Conservation (phyloP, 1,140 invertebrate genomes). For the Caenorhabditis inopinata region DNA sequence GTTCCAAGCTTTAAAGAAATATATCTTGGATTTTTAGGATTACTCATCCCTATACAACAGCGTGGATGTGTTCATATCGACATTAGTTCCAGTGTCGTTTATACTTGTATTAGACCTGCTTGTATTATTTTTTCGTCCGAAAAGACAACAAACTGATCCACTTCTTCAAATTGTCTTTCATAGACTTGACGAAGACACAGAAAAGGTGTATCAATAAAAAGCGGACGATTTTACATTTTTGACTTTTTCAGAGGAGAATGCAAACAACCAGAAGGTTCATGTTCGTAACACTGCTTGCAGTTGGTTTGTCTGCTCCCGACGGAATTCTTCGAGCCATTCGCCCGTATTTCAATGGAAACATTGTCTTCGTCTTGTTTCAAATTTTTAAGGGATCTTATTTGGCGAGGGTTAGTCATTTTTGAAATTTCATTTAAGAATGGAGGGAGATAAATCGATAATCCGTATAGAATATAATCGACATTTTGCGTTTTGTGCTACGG, state of each 20-base stretch:
- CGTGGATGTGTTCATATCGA: conserved; percentile 25
- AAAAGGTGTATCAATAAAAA: conserved; percentile 17
- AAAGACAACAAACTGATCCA: conserved; percentile 25
- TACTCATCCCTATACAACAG: conserved; percentile 17
- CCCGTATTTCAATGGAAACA: neutral
- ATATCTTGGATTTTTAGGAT: neutral
- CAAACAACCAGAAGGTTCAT: conserved; percentile 35
- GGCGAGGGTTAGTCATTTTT: neutral
- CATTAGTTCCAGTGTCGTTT: conserved; percentile 22
- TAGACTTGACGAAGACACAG: conserved; percentile 35
- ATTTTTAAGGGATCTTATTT: conserved; percentile 20
- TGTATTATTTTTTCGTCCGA: conserved; percentile 16
- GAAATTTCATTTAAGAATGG: neutral
- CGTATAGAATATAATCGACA: no score
- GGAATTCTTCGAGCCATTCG: conserved; percentile 21
- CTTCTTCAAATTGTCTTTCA: conserved; percentile 39
- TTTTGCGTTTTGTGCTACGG: no score
- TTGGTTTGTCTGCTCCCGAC: conserved; percentile 30
- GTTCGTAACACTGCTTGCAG: conserved; percentile 16
- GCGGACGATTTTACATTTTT: neutral
- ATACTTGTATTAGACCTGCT: conserved; percentile 20
- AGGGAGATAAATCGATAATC: neutral
- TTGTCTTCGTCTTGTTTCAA: conserved; percentile 18
- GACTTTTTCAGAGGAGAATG: neutral
- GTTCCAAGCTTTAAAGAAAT: no score